phyloP scores from a whole-genome alignment of 2,888 invertebrate genomes.

The Protula sp. region DNA sequence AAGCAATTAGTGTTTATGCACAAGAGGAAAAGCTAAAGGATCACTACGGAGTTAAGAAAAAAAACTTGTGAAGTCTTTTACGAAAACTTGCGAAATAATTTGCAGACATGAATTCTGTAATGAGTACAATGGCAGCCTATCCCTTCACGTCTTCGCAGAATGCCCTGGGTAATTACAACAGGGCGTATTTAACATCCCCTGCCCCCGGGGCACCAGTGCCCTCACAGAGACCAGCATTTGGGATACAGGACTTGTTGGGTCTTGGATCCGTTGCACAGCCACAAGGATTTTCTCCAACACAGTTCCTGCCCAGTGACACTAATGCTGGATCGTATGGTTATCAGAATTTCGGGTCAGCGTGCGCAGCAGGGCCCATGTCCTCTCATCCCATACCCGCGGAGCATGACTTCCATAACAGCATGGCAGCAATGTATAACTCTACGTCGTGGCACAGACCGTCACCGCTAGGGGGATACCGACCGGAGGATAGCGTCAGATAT shows the following conservation, averaged over 20 bases:
- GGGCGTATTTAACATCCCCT: not conserved
- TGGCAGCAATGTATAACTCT: not conserved
- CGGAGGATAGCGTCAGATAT: not conserved
- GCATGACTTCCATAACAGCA: not conserved
- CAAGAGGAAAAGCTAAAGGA: no score
- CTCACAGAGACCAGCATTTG: not conserved
- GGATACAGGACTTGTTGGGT: not conserved
- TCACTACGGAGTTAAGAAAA: no score
- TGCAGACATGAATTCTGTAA: slow-evolving; percentile 6
- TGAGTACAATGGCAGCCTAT: slow-evolving; percentile 2
- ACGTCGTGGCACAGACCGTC: not conserved
- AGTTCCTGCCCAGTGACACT: not conserved
- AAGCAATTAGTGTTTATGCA: no score
- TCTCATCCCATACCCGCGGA: no score
- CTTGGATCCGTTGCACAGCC: not conserved
- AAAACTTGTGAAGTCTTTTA: no score
- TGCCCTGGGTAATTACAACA: not conserved
- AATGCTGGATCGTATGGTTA: not conserved
- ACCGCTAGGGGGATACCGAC: not conserved
- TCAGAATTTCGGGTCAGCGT: not conserved
- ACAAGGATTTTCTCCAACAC: not conserved
- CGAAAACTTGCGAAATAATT: no score
- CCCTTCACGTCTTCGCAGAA: slow-evolving; percentile 2
- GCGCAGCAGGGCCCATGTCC: not conserved
- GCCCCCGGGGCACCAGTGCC: not conserved